phyloP scores from a whole-genome alignment of 1,140 invertebrate genomes.

The Agrilus planipennis region DNA sequence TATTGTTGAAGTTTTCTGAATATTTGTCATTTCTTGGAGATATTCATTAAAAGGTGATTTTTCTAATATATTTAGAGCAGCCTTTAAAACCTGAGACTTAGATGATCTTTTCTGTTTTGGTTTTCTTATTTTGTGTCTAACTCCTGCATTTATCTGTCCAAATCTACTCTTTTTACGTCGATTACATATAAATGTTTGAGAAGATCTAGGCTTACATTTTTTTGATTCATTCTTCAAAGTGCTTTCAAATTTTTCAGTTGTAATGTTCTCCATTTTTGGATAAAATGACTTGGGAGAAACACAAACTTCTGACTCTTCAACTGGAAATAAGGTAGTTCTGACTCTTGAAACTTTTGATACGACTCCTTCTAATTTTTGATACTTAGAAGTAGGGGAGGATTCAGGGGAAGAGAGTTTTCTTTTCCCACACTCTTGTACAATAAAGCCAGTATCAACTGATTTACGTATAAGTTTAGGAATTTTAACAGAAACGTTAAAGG shows the following conservation, averaged over 20 bases:
- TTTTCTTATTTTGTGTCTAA: slow-evolving; percentile 41
- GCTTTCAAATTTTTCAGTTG: slow-evolving; percentile 18
- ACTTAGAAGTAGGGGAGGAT: slow-evolving; percentile 15
- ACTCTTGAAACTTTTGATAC: slow-evolving; percentile 23
- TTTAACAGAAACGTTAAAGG: slow-evolving; percentile 16
- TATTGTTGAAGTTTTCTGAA: slow-evolving; percentile 4
- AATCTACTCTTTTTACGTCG: slow-evolving; percentile 15
- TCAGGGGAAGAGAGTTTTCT: slow-evolving; percentile 10
- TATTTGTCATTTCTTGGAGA: slow-evolving; percentile 22
- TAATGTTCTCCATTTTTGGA: slow-evolving; percentile 35
- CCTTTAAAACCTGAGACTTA: slow-evolving; percentile 17
- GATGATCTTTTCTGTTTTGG: slow-evolving; percentile 35
- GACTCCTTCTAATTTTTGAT: slow-evolving; percentile 18
- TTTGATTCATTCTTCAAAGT: slow-evolving; percentile 15
- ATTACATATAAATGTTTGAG: slow-evolving; percentile 9
- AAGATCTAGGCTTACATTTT: slow-evolving; percentile 6
- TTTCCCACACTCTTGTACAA: slow-evolving; percentile 12
- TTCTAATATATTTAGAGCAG: slow-evolving; percentile 23
- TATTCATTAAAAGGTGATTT: slow-evolving; percentile 27
- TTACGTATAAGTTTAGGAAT: slow-evolving; percentile 25
- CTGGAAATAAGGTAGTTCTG: slow-evolving; percentile 28
- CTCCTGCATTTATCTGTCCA: slow-evolving; percentile 44
- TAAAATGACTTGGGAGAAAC: slow-evolving; percentile 40
- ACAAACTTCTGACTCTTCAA: slow-evolving; percentile 31
- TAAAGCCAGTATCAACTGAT: no score